Conservation (phyloP, 2,113 vertebrate species). For the Xiphias gladius region DNA sequence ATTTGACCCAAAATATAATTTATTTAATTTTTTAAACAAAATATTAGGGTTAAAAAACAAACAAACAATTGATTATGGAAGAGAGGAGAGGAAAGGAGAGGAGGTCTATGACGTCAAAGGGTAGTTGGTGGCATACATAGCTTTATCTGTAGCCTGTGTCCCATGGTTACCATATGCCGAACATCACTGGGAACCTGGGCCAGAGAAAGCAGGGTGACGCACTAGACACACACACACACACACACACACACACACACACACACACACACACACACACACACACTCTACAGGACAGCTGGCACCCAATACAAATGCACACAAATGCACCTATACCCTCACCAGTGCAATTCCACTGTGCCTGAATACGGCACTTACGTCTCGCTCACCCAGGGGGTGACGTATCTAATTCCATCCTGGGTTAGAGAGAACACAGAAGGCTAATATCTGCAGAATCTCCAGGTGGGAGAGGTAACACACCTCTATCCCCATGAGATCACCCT, state of each 20-base stretch:
- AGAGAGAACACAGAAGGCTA: conserved; percentile 70
- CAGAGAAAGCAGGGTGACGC: conserved; percentile 80
- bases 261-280: no score
- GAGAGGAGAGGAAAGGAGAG: conserved; percentile 4
- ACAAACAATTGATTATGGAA: background rate
- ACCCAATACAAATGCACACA: conserved; percentile 35
- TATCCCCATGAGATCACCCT: conserved; percentile 69
- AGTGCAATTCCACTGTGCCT: conserved; percentile 38
- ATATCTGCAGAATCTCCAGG: conserved; percentile 77
- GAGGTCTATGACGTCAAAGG: conserved; percentile 69
- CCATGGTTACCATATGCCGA: conserved; percentile 85
- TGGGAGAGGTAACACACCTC: conserved; percentile 70
- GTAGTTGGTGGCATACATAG: conserved; percentile 63
- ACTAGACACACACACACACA: conserved; percentile 75
- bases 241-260: no score
- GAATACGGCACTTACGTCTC: conserved; percentile 40
- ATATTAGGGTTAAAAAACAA: background rate
- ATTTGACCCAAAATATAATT: background rate
- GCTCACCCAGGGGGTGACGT: conserved; percentile 49
- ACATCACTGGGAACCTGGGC: conserved; percentile 78
- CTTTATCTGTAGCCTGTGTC: conserved; percentile 76
- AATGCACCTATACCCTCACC: conserved; percentile 25
- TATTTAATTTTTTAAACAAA: background rate
- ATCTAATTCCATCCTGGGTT: conserved; percentile 74
- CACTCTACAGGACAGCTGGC: conserved; percentile 77